phyloP scores from a whole-genome alignment of 2,797 vertebrate genomes.

The Novumbra hubbsi region DNA sequence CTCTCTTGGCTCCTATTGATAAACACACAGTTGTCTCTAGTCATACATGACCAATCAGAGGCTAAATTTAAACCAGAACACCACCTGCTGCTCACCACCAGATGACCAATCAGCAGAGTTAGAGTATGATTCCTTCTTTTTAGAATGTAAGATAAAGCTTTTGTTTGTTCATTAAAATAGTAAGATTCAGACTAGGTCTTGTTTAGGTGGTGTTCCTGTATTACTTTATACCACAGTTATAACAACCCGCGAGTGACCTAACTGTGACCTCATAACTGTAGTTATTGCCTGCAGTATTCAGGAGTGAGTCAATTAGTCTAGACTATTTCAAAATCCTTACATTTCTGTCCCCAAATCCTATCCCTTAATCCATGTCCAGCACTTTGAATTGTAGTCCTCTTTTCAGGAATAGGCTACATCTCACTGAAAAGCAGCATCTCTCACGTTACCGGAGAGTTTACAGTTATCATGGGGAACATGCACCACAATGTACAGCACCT shows the following conservation, averaged over 20 bases:
- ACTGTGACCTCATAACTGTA: not conserved
- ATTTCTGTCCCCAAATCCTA: not conserved
- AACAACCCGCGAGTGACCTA: not conserved
- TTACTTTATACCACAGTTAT: no score
- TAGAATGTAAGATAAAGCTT: conserved; percentile 14
- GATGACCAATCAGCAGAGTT: conserved; percentile 43
- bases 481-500: conserved; percentile 51
- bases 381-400: not conserved
- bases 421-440: not conserved
- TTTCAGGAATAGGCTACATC: not conserved
- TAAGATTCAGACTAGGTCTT: not conserved
- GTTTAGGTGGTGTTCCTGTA: no score
- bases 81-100: conserved; percentile 68
- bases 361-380: not conserved
- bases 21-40: not conserved
- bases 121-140: conserved; percentile 11
- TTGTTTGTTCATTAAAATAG: not conserved
- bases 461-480: conserved; percentile 18
- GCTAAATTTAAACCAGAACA: conserved; percentile 49
- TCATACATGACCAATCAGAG: conserved; percentile 35
- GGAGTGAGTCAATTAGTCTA: not conserved
- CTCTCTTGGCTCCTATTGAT: not conserved
- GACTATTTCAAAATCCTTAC: not conserved
- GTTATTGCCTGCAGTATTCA: not conserved
- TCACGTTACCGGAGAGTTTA: conserved; percentile 49